Conservation (phyloP, 2,888 invertebrate genomes). For the Eupithecia abbreviata region DNA sequence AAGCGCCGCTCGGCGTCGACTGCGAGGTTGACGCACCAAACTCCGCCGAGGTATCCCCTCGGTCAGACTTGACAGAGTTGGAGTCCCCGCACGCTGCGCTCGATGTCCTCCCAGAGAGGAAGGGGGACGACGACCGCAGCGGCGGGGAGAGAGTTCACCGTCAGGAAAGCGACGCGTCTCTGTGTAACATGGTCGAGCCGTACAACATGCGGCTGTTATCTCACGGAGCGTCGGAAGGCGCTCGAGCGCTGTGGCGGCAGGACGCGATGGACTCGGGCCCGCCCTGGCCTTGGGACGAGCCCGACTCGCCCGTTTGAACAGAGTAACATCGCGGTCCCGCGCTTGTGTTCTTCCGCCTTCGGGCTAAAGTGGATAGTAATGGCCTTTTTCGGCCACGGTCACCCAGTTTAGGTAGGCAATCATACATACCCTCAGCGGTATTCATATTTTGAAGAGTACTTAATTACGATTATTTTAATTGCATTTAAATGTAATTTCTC, state of each 20-base stretch:
- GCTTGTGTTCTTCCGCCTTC: slow-evolving; percentile 26
- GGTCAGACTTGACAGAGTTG: slow-evolving; percentile 72
- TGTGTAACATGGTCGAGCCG: slow-evolving; percentile 73
- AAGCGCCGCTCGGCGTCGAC: slow-evolving; percentile 48
- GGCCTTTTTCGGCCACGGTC: slow-evolving; percentile 24
- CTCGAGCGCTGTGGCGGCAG: slow-evolving; percentile 77
- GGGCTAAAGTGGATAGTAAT: slow-evolving; percentile 19
- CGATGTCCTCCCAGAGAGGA: slow-evolving; percentile 65
- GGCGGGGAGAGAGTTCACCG: slow-evolving; percentile 48
- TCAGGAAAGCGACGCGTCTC: slow-evolving; percentile 60
- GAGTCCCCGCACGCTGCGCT: slow-evolving; percentile 66
- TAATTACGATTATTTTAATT: slow-evolving; percentile 55
- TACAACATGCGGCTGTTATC: slow-evolving; percentile 76
- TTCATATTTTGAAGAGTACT: slow-evolving; percentile 45
- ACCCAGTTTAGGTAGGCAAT: slow-evolving; percentile 42
- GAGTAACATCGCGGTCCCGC: slow-evolving; percentile 25
- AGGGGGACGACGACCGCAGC: slow-evolving; percentile 48
- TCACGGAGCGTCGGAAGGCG: slow-evolving; percentile 63
- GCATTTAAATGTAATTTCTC: slow-evolving; percentile 68
- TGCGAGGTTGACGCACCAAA: slow-evolving; percentile 53
- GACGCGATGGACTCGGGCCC: slow-evolving; percentile 77
- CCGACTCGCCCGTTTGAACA: slow-evolving; percentile 77
- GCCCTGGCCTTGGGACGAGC: slow-evolving; percentile 80
- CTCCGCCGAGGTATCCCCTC: slow-evolving; percentile 70
- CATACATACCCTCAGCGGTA: slow-evolving; percentile 33